Percentiles rank a stretch among this genome's conserved stretches.
These are phyloP conservation scores for Lochmaea crataegi DNA, from an alignment of 2,888 invertebrate genomes.

Conservation along the genomic window DNA sequence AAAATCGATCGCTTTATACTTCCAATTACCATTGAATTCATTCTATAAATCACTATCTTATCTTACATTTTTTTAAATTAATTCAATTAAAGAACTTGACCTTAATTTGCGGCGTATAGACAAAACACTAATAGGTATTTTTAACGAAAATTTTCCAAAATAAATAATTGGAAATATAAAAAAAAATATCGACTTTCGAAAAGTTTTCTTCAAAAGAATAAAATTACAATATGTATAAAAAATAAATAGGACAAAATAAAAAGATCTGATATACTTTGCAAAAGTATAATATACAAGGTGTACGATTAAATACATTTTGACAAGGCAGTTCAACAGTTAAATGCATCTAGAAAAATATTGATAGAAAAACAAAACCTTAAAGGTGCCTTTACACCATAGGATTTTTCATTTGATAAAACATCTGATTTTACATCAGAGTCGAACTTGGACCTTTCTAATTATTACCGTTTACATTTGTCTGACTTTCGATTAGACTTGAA, in stretches of 20 bases:
- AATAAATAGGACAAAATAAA: neutral
- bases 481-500: too few relatives aligned
- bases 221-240: conserved; percentile 1
- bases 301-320: too few relatives aligned
- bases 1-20: conserved; percentile 2
- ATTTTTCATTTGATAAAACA: too few relatives aligned
- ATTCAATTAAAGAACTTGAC: neutral
- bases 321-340: too few relatives aligned
- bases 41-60: neutral
- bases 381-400: too few relatives aligned
- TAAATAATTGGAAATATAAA: neutral
- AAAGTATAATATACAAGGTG: neutral
- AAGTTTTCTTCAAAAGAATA: neutral
- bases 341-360: too few relatives aligned
- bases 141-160: neutral
- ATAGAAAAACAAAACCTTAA: too few relatives aligned
- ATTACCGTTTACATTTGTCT: too few relatives aligned
- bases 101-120: too few relatives aligned
- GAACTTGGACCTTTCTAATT: too few relatives aligned
- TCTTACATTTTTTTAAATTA: neutral
- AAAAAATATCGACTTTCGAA: neutral
- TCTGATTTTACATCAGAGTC: too few relatives aligned
- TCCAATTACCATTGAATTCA: conserved; percentile 9
- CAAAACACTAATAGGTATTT: too few relatives aligned
- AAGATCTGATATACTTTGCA: neutral